Evolutionary conservation across 1,140 invertebrate species (phyloP), one percentile per base, ranked within the genome.

Genomic region (Zaprionus davidi): DNA sequence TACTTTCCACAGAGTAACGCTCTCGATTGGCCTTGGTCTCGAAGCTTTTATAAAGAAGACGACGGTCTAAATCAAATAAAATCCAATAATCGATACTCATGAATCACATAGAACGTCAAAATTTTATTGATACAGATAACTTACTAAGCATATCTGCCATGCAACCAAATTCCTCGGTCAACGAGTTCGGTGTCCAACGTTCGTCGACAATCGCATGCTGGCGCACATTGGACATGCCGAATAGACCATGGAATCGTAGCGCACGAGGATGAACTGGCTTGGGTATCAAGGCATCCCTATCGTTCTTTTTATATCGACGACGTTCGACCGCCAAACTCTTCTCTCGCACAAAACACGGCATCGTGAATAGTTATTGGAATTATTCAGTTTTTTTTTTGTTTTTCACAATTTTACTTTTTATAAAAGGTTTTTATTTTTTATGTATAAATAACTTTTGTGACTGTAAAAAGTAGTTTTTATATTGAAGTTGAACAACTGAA

Each of bases 91-190:
- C 28, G 2, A 31, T 3, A 41, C 38, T 41, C 38, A 34, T 41
- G 6, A 41, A 41, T 41, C 5, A 41, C 13, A 15, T 41, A 41
- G 13, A 0, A 41, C 12, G 12, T 41, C 38, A n/a, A n/a, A 15
- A 41, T 15, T 41, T 41, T n/a, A 13, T 41, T 41, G 9, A 34
- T 11, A 46, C 36, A 12, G 31, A 60, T 66, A 31, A 70, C 78
- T 86, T 64, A 92, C 92, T 76, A 15, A 92, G 66, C 60, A 92
- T 66, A 57, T 92, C 78, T 5, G 80, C 68, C 87, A 92, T 92
- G 46, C 81, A 77, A 51, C 82, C 72, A 36, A 87, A 92, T 65
- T 93, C 83, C 17, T 92, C 90, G 3, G 78, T 91, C 41, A 91
- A 46, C 1, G 85, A 79, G 31, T 68, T 80, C n/a, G 86, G 79